Evolutionary conservation across 2,797 vertebrate species (phyloP), one percentile per base, ranked within the genome.

Genomic region (Eulemur rubriventer): DNA sequence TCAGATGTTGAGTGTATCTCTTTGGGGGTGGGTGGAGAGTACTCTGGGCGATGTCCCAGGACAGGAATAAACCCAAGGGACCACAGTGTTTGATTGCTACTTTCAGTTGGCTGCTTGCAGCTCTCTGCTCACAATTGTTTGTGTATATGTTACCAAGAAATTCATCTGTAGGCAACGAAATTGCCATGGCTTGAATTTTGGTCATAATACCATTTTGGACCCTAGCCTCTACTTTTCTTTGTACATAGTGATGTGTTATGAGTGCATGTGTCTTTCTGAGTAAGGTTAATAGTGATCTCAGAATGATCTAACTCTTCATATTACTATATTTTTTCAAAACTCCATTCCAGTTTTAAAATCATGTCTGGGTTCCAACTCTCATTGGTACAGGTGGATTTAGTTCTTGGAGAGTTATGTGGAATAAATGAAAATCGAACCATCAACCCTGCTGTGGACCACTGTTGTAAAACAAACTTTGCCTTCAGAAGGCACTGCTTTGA

Each of bases 391-490:
- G 38, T 96, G 70, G 96, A 98, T 79, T 83, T 97, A 2, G 94
- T 98, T 84, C 78, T 98, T 38, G 98, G 98, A 94, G 97, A 97
- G 38, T 72, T 98, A 46, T 98, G 98, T 46, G 97, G 92, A 43
- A 91, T 95, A 75, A 98, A 98, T 89, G 28, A 91, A 75, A 81
- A 69, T 0, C 72, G 89, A 4, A 94, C 92, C 1, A 97, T 98
- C 89, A 99, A 98, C 70, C 84, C 97, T 0, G 89, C 96, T 1
- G 89, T 98, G 28, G 96, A 96, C 55, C 95, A 81, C 46, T 99
- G 98, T 63, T 98, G 98, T 33, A 89, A 63, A 13, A 83, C 95
- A 38, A 97, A 89, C 78, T 98, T 98, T 1, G 90, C 98, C 14
- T 84, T 97, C 61, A 91, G 98, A 93, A 97, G 97, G 70, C 81